Evolutionary conservation across 1,140 invertebrate genomes (phyloP).

Genomic region (Leptinotarsa lineolata): DNA sequence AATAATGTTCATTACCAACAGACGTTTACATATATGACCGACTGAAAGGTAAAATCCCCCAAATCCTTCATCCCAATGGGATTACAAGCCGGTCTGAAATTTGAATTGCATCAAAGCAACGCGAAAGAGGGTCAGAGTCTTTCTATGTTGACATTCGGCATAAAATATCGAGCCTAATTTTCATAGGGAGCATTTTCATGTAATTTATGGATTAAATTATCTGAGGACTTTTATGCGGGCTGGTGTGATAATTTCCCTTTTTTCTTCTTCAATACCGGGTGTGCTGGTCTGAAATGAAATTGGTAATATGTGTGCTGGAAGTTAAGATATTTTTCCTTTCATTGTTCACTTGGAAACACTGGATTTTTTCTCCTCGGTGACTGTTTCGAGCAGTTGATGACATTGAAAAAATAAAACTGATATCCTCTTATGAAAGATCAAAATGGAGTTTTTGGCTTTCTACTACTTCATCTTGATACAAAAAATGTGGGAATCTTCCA

Average conservation of each 20-base stretch:
- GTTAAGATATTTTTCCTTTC: background rate
- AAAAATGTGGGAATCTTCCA: too few species aligned
- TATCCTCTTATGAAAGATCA: too few species aligned
- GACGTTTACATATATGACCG: background rate
- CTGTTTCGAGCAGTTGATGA: too few species aligned
- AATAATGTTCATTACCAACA: background rate
- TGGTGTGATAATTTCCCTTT: background rate
- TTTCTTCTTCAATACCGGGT: background rate
- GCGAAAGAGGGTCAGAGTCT: background rate
- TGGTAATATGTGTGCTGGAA: background rate
- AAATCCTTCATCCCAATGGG: background rate
- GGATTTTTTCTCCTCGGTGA: background rate
- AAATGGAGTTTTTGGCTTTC: too few species aligned
- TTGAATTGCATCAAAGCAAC: background rate
- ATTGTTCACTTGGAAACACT: background rate
- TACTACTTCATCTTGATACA: too few species aligned
- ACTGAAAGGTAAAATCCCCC: background rate
- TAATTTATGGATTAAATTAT: conserved; percentile 6
- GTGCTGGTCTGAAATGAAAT: background rate
- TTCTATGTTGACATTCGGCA: background rate
- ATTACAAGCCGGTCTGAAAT: background rate
- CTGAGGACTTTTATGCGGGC: background rate
- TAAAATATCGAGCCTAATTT: background rate
- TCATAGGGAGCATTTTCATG: background rate
- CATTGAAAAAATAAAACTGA: too few species aligned